Conservation (phyloP, 1,140 invertebrate species). For the Pomacea maculata region DNA sequence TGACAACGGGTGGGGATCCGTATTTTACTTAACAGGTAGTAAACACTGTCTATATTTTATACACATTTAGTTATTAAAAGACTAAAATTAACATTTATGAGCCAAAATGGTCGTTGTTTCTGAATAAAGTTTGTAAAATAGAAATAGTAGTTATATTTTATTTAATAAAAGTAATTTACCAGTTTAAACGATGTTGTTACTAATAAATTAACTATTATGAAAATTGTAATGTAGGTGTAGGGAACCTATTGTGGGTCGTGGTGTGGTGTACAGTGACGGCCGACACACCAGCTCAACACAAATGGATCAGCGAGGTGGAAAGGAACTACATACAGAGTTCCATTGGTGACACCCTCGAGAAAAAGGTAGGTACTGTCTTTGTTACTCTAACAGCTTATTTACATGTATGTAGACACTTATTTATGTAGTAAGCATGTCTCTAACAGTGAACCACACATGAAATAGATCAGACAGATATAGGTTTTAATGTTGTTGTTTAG, state of each 20-base stretch:
- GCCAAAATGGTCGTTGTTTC: not conserved
- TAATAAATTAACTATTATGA: not conserved
- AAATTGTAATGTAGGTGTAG: slow-evolving; percentile 3
- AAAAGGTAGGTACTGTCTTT: slow-evolving; percentile 14
- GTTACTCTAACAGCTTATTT: too few relatives aligned
- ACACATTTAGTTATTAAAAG: too few relatives aligned
- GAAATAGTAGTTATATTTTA: not conserved
- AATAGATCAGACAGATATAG: too few relatives aligned
- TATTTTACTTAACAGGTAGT: slow-evolving; percentile 55
- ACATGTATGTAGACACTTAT: too few relatives aligned
- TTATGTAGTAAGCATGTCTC: too few relatives aligned
- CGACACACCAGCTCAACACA: slow-evolving; percentile 38
- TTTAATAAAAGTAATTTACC: not conserved
- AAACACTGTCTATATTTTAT: not conserved
- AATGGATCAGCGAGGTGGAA: slow-evolving; percentile 35
- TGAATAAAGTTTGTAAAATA: not conserved
- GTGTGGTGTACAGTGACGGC: slow-evolving; percentile 36
- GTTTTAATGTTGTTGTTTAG: too few relatives aligned
- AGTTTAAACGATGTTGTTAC: not conserved
- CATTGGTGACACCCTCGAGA: slow-evolving; percentile 26
- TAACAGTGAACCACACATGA: too few relatives aligned
- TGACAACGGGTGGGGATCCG: slow-evolving; percentile 53
- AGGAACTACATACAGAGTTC: slow-evolving; percentile 36
- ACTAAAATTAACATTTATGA: not conserved
- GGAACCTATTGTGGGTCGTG: slow-evolving; percentile 32